A percentile compares a stretch with the other conserved stretches of the same genome.
phyloP scores from a whole-genome alignment of 37 sponge, comb jelly and placozoan species.

The Hormiphora californensis region DNA sequence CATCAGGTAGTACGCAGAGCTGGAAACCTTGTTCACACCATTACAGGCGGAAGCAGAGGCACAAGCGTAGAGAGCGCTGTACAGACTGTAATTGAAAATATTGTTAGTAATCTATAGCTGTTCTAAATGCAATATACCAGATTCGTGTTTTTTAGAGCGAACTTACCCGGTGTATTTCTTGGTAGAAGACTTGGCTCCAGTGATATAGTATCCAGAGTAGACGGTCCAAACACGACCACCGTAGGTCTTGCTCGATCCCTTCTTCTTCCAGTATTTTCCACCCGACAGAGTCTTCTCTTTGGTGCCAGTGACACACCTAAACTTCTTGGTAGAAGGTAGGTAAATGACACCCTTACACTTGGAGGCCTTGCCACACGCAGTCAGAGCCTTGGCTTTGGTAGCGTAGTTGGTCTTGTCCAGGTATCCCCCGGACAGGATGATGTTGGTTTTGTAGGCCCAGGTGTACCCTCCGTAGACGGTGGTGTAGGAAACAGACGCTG shows the following conservation, averaged over 20 bases:
- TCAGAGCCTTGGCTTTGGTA: background rate
- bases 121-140: background rate
- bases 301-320: background rate
- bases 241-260: background rate
- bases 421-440: background rate
- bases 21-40: background rate
- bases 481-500: background rate
- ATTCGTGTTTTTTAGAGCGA: background rate
- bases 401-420: background rate
- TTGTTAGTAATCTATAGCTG: too few species aligned
- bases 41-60: background rate
- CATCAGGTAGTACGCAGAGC: background rate
- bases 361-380: background rate
- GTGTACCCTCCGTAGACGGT: background rate
- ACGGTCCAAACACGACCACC: background rate
- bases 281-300: background rate
- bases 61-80: conserved; percentile 12
- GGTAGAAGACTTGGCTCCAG: background rate
- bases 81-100: too few species aligned
- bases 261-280: background rate
- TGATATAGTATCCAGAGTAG: background rate
- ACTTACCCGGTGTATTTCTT: background rate
- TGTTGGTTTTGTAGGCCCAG: background rate
- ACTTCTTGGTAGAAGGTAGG: background rate
- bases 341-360: background rate